phyloP scores from a whole-genome alignment of 2,113 vertebrate species.

The Dunckerocampus dactyliophorus region DNA sequence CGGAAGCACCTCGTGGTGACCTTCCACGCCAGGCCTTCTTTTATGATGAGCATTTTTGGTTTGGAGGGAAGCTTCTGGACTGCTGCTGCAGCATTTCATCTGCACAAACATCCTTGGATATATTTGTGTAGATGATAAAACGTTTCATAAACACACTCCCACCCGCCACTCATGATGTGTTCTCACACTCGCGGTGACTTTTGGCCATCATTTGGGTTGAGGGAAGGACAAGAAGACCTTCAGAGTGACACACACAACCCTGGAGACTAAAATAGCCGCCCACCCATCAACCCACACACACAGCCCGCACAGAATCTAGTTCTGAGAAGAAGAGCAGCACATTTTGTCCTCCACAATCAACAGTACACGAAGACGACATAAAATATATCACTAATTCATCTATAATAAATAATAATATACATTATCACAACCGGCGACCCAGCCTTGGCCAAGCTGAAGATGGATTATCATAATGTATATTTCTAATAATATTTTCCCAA shows the following conservation, averaged over 20 bases:
- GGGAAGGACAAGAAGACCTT: conserved; percentile 46
- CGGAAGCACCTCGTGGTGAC: conserved; percentile 48
- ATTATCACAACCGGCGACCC: no score
- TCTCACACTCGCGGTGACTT: conserved; percentile 17
- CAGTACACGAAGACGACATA: no score
- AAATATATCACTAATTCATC: no score
- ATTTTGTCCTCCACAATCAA: conserved; percentile 10
- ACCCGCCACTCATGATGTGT: background rate
- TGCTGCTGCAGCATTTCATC: no score
- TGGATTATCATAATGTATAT: no score
- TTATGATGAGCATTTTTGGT: background rate
- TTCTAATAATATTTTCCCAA: no score
- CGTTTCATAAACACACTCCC: conserved; percentile 11
- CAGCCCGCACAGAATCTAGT: background rate
- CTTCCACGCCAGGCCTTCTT: conserved; percentile 30
- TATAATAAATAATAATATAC: no score
- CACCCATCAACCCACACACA: conserved; percentile 34
- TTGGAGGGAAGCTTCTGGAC: no score
- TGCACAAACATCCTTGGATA: background rate
- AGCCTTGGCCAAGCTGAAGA: no score
- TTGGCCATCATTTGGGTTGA: conserved; percentile 30
- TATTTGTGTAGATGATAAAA: background rate
- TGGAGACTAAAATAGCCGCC: conserved; percentile 38
- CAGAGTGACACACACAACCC: conserved; percentile 34
- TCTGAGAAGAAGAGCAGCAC: conserved; percentile 2